These are phyloP conservation scores for Manis pentadactyla DNA, from an alignment of 2,797 vertebrate species.

Conservation along the genomic window DNA sequence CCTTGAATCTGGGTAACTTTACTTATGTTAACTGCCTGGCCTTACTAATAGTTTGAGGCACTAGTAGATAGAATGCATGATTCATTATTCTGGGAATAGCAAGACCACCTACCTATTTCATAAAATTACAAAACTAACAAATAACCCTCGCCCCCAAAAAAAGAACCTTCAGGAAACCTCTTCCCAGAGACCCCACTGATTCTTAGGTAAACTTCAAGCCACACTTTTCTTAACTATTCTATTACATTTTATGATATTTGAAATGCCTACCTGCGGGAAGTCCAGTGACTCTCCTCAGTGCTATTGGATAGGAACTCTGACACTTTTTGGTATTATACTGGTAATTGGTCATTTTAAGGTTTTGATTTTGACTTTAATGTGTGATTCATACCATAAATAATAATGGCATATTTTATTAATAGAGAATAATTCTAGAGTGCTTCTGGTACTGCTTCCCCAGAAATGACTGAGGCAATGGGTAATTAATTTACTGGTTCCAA, in stretches of 20 bases:
- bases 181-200: not conserved
- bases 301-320: not conserved
- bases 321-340: not conserved
- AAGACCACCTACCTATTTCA: not conserved
- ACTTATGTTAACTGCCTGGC: not conserved
- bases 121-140: not conserved
- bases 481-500: conserved; percentile 25
- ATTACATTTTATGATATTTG: not conserved
- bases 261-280: not conserved
- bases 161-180: not conserved
- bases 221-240: not conserved
- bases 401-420: conserved; percentile 21
- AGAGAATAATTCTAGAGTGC: not conserved
- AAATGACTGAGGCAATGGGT: conserved; percentile 20
- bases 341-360: not conserved
- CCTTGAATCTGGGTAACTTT: not conserved
- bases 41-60: not conserved
- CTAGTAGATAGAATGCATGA: not conserved
- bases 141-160: not conserved
- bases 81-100: not conserved
- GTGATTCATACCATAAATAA: not conserved
- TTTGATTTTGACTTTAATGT: conserved; percentile 4
- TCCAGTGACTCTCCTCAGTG: not conserved
- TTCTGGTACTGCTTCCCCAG: not conserved
- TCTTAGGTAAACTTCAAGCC: not conserved